Evolutionary conservation across 92 coral and sea anemone genomes (phyloP), one percentile per base, ranked within the genome.

Genomic region (Anthopleura xanthogrammica): DNA sequence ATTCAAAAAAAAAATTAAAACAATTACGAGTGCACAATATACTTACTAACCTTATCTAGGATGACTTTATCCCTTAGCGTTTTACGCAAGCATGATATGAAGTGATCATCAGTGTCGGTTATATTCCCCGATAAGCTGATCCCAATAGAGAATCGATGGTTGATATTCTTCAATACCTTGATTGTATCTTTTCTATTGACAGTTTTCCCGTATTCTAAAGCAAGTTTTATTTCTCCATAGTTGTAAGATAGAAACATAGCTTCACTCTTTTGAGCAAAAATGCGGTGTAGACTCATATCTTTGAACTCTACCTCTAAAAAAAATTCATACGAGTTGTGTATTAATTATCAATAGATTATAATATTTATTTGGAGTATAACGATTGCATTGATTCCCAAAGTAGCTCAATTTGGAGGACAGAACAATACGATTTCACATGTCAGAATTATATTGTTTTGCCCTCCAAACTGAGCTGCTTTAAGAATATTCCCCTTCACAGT

Each of bases 61-160:
- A 75, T 36, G 3, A 75, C 52, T 75, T 43, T 43, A 17, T 75
- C 79, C 22, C 79, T 75, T n/a, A 75, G 55, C 5, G 12, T 23
- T 17, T 20, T 43, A 40, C 79, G 56, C 13, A 75, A 42, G 22
- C 79, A 75, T 1, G 1, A 7, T 0, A 75, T 43, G 12, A 75
- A 75, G 24, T 54, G 58, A 54, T 12, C 42, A 3, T 75, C 79
- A 10, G n/a, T 16, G 55, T 75, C 60, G 23, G 29, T 42, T 12
- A 52, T 0, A 13, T 75, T 75, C 55, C 79, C 79, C 16, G 79
- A 19, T 16, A 75, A 20, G 22, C 79, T 75, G 79, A 75, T 75
- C 24, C 79, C 79, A 5, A 75, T 57, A 75, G 79, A 75, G 16
- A 75, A 16, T 7, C 79, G 57, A 75, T 75, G 79, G 79, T 75